Evolutionary conservation across 2,888 invertebrate species (phyloP).

Genomic region (Eupithecia subfuscata): DNA sequence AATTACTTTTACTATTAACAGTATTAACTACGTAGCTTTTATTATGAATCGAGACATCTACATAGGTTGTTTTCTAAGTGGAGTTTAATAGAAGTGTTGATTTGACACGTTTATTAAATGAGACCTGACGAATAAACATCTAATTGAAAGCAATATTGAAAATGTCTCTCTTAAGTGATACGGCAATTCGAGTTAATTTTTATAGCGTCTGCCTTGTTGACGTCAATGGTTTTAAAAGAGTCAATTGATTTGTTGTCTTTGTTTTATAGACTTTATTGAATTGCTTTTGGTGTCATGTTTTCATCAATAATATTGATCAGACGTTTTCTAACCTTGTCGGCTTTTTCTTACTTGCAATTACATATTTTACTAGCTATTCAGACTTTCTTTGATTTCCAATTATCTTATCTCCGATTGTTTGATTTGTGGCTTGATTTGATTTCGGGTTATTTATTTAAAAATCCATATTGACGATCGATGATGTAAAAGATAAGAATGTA

Average conservation of each 20-base stretch:
- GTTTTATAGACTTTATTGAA: conserved; percentile 37
- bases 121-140: conserved; percentile 43
- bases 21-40: neutral
- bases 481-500: conserved; percentile 5
- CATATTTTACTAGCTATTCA: neutral
- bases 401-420: neutral
- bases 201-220: conserved; percentile 49
- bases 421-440: neutral
- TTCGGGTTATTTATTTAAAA: neutral
- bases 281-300: conserved; percentile 40
- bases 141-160: conserved; percentile 63
- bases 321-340: neutral
- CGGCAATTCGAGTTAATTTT: conserved; percentile 58
- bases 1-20: conserved; percentile 16
- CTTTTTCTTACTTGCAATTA: neutral
- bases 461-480: neutral
- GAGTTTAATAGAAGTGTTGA: conserved; percentile 38
- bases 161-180: conserved; percentile 54
- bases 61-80: conserved; percentile 9
- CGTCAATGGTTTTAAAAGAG: conserved; percentile 33
- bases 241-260: conserved; percentile 51
- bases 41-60: neutral
- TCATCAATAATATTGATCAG: conserved; percentile 35
- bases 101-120: conserved; percentile 24
- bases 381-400: neutral